phyloP scores from a whole-genome alignment of 2,888 invertebrate species.

The Pristionchus entomophagus region DNA sequence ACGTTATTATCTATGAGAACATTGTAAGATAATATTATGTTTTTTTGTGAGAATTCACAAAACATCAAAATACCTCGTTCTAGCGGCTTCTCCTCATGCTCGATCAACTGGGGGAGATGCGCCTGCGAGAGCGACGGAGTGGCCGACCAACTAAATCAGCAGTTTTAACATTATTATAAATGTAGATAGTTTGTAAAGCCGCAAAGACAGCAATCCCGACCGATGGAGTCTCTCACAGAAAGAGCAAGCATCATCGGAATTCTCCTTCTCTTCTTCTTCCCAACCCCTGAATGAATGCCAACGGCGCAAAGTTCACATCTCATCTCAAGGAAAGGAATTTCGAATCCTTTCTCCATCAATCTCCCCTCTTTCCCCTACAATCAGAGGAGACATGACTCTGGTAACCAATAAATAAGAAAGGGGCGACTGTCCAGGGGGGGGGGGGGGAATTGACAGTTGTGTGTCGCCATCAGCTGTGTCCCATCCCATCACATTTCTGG shows the following conservation, averaged over 20 bases:
- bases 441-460: slow-evolving; percentile 5
- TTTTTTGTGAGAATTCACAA: no score
- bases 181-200: background rate
- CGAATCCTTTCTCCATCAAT: background rate
- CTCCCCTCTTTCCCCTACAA: background rate
- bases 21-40: no score
- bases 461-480: background rate
- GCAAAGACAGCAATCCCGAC: background rate
- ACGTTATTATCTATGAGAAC: no score
- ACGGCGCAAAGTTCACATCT: background rate
- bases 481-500: background rate
- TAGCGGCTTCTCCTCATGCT: slow-evolving; percentile 29
- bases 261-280: background rate
- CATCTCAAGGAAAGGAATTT: background rate
- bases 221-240: background rate
- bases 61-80: background rate
- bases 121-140: slow-evolving; percentile 24
- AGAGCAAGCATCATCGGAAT: slow-evolving; percentile 1
- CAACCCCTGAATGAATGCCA: background rate
- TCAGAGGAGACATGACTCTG: no score
- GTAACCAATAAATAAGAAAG: no score
- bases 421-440: background rate
- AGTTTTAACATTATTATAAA: background rate
- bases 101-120: background rate
- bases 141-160: background rate